Base-by-base conservation (phyloP, 2,888 invertebrate species). In the Cryptocephalus moraei region DNA sequence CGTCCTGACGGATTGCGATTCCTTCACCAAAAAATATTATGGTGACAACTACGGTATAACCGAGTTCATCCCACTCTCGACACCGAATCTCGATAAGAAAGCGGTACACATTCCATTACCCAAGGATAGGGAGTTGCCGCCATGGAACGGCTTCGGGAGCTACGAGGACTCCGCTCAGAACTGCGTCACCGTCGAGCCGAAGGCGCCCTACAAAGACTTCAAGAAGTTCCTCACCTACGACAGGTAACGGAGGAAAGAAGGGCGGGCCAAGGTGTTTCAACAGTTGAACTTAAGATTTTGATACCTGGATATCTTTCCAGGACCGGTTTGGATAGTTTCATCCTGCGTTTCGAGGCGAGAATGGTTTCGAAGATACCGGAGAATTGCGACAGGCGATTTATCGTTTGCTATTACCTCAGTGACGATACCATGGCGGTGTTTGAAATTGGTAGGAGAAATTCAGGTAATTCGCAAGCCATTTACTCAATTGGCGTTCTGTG, bases 111-210 rank as follows among this genome's bases (percentile, higher is more conserved):
- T 55, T 42, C 51, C 52, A 47, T 59, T 69, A 43, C 51, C 71
- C 40, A 62, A 65, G 4, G 69, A 75, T 14, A 68, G 78, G 1
- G 68, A 77, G 54, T 63, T 86, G 40, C 92, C 93, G 0, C 92
- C 92, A 0, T 93, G 89, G 80, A 93, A 92, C 63, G 93, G 93
- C 3, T 91, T 83, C 70, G 94, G 94, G 0, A 81, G 84, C 0
- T 86, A 89, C 63, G 91, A 91, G 51, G 93, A 94, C 65, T 92
- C 92, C 0, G 86, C 91, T 8, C 85, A 85, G 56, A 92, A 91
- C 63, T 92, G 92, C 63, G 78, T 82, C 43, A 82, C 83, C 0
- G 81, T 93, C 0, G 80, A 86, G 56, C 87, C 89, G 0, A 86
- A 86, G 64, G 74, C 88, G 1, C 87, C 87, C 0, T 80, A 81